phyloP scores from a whole-genome alignment of 1,140 invertebrate species.

The Aphaenogaster floridana region DNA sequence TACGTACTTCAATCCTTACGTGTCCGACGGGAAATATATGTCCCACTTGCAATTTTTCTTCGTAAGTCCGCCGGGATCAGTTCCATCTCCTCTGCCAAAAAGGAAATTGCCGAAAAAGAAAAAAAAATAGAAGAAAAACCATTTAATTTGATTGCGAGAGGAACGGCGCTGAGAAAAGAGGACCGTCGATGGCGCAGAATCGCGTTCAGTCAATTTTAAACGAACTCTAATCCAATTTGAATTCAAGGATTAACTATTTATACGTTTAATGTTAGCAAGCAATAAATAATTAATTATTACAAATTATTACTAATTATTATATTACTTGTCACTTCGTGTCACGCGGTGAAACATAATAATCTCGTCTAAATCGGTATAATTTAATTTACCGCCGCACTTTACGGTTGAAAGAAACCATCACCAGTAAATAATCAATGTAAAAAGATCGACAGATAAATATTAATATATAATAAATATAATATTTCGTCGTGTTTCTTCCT shows the following conservation, averaged over 20 bases:
- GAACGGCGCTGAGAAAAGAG: background rate
- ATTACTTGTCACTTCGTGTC: background rate
- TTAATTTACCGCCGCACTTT: background rate
- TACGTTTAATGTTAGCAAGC: background rate
- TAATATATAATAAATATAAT: conserved; percentile 19
- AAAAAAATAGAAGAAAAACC: background rate
- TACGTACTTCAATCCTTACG: conserved; percentile 23
- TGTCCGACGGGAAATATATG: conserved; percentile 34
- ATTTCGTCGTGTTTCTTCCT: background rate
- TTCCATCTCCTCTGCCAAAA: background rate
- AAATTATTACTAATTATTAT: background rate
- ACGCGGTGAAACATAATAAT: background rate
- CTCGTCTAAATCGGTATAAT: conserved; percentile 5
- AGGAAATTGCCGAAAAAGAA: conserved; percentile 16
- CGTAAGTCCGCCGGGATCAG: conserved; percentile 6
- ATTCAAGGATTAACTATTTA: conserved; percentile 8
- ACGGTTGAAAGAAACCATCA: background rate
- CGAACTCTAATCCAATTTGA: background rate
- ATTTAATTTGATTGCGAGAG: conserved; percentile 13
- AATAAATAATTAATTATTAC: background rate
- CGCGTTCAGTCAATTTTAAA: background rate
- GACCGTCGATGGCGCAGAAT: background rate
- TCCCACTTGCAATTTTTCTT: conserved; percentile 33
- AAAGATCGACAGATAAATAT: background rate
- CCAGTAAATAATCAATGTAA: background rate